phyloP scores from a whole-genome alignment of 1,140 invertebrate genomes.

The Lordiphosa collinella region DNA sequence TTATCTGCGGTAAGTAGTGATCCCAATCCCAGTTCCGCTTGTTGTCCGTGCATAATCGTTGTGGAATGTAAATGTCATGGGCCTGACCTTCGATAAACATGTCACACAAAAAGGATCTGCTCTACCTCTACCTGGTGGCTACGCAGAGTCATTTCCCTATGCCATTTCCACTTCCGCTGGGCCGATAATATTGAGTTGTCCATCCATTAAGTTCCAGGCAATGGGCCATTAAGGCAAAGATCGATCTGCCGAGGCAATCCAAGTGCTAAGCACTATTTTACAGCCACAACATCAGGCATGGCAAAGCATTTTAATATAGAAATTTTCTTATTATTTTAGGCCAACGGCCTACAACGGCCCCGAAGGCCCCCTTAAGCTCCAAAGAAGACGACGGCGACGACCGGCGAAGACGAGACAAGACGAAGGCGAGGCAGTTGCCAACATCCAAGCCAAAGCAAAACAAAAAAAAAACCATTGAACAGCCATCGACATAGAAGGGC shows the following conservation, averaged over 20 bases:
- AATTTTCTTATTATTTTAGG: slow-evolving; percentile 78
- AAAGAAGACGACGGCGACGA: slow-evolving; percentile 1
- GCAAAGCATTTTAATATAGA: slow-evolving; percentile 76
- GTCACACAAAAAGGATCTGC: background rate
- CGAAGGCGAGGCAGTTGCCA: slow-evolving; percentile 28
- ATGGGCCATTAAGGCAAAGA: background rate
- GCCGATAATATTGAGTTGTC: slow-evolving; percentile 4
- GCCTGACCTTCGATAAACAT: background rate
- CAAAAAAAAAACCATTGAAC: slow-evolving; percentile 25
- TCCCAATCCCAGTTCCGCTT: background rate
- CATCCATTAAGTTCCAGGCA: background rate
- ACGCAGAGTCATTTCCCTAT: too few species aligned
- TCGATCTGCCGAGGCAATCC: background rate
- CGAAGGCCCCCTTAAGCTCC: slow-evolving; percentile 19
- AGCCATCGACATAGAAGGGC: slow-evolving; percentile 36
- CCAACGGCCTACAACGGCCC: slow-evolving; percentile 75
- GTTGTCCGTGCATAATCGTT: too few species aligned
- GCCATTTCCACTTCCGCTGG: slow-evolving; percentile 2
- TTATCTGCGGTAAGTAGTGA: slow-evolving; percentile 8
- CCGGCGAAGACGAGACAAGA: background rate
- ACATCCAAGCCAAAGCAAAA: slow-evolving; percentile 48
- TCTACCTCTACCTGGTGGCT: too few species aligned
- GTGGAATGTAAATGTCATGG: too few species aligned
- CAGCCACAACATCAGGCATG: slow-evolving; percentile 30
- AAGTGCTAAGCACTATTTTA: background rate